A percentile compares a stretch with the other conserved stretches of the same genome.
Conservation (phyloP, 2,113 vertebrate species). For the Piaya cayana region DNA sequence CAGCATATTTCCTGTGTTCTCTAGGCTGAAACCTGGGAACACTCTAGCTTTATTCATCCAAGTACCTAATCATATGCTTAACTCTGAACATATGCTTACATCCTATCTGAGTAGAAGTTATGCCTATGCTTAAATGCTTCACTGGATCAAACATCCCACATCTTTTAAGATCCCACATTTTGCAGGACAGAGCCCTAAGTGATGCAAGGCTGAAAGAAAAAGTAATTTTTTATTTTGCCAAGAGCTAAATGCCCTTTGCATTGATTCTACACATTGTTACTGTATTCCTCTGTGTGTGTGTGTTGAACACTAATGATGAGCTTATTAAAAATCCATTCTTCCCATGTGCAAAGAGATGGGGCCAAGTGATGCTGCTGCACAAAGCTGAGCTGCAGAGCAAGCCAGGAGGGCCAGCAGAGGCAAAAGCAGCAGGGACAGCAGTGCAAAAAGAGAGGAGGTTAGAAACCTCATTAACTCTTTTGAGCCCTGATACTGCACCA, state of each 20-base stretch:
- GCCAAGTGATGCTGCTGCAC: neutral
- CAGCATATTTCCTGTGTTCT: neutral
- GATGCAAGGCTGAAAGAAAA: neutral
- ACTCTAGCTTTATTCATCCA: constrained; percentile 11
- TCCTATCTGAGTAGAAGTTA: constrained; percentile 28
- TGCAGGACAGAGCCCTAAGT: neutral
- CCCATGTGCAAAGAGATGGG: neutral
- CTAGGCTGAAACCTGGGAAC: constrained; percentile 2
- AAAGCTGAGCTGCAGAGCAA: neutral
- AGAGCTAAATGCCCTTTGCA: neutral
- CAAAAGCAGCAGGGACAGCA: neutral
- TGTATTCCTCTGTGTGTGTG: neutral
- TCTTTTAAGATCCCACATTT: neutral
- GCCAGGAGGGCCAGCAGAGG: neutral
- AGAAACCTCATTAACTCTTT: neutral
- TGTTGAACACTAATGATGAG: neutral
- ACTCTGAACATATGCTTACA: constrained; percentile 35
- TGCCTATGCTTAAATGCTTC: neutral
- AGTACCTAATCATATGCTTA: constrained; percentile 26
- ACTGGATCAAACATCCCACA: neutral
- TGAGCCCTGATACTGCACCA: neutral
- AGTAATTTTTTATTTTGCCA: neutral
- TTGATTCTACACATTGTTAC: neutral
- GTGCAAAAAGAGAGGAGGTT: neutral
- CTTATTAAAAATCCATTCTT: constrained; percentile 46